phyloP scores from a whole-genome alignment of 2,888 invertebrate genomes.

The Dysmachus trigonus region DNA sequence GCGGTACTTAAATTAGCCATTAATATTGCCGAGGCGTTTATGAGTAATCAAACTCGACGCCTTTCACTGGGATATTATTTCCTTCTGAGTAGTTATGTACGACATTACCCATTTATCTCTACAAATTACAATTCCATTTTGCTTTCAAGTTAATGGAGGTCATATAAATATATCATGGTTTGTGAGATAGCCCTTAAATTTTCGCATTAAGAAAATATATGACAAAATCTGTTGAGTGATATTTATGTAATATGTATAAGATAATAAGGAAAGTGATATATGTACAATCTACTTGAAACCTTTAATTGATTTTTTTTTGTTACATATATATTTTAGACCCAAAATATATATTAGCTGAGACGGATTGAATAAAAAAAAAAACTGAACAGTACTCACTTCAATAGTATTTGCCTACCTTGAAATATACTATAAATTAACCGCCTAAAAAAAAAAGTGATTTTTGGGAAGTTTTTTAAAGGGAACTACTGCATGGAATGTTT shows the following conservation, averaged over 20 bases:
- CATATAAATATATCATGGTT: neutral
- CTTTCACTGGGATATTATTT: neutral
- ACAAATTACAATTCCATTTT: neutral
- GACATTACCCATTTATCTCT: neutral
- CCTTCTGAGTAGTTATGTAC: neutral
- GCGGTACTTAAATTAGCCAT: neutral
- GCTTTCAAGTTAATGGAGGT: neutral
- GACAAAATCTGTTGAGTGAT: neutral
- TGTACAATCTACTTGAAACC: neutral
- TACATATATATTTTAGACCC: no score
- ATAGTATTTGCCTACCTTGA: no score
- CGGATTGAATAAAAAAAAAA: no score
- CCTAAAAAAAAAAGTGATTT: no score
- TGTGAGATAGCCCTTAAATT: neutral
- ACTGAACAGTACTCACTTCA: no score
- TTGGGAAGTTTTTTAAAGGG: no score
- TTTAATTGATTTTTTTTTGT: no score
- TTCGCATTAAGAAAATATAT: neutral
- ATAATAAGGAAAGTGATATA: neutral
- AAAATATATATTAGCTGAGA: no score
- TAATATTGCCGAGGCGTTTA: neutral
- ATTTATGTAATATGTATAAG: neutral
- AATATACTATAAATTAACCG: no score
- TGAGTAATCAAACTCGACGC: neutral
- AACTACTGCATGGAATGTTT: no score